Evolutionary conservation across 92 coral and sea anemone genomes (phyloP).

Genomic region (Montipora capitata): DNA sequence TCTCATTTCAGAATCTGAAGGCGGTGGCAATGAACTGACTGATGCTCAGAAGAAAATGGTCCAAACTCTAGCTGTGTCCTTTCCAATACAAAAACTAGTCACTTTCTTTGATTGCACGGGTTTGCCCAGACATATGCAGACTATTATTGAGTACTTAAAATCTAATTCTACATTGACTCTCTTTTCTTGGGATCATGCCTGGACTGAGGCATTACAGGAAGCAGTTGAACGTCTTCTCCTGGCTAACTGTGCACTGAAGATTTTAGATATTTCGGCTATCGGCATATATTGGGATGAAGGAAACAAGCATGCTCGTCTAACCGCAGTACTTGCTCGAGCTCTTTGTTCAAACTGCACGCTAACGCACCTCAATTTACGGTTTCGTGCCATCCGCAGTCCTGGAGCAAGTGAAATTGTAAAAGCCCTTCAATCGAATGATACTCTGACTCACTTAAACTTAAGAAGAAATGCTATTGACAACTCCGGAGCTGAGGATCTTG

Average conservation of each 20-base stretch:
- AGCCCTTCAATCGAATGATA: conserved; percentile 2
- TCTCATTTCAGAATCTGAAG: conserved; percentile 2
- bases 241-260: no score
- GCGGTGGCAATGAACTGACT: background rate
- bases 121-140: no score
- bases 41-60: conserved; percentile 37
- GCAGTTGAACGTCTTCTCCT: no score
- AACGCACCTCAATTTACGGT: background rate
- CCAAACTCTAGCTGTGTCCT: background rate
- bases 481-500: conserved; percentile 12
- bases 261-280: no score
- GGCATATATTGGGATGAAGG: no score
- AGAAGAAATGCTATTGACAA: background rate
- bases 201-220: no score
- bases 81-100: background rate
- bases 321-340: background rate
- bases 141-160: conserved; percentile 21
- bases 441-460: conserved; percentile 7
- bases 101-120: no score
- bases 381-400: background rate
- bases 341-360: background rate
- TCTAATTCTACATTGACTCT: background rate
- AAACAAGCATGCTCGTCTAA: no score
- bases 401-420: background rate
- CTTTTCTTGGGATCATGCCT: no score